Evolutionary conservation across 2,888 invertebrate genomes (phyloP).

Genomic region (Magallana nippona): DNA sequence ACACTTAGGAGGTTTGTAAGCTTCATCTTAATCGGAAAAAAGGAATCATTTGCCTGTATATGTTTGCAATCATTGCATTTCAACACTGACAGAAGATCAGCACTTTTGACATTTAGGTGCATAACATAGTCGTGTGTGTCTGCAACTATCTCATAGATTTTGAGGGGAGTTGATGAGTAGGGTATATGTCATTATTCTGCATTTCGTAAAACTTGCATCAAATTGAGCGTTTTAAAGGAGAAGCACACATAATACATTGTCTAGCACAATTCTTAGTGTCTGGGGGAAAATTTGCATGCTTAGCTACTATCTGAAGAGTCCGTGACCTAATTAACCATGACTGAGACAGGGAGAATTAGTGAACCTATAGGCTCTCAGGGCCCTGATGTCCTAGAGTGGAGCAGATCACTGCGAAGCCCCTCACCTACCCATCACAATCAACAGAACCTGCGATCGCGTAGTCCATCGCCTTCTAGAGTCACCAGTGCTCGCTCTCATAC

Average conservation of each 20-base stretch:
- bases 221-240: neutral
- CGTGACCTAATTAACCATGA: slow-evolving; percentile 35
- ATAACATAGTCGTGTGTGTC: slow-evolving; percentile 17
- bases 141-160: neutral
- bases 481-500: slow-evolving; percentile 45
- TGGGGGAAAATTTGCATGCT: neutral
- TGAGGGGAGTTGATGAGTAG: neutral
- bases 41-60: neutral
- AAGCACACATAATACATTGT: neutral
- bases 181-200: neutral
- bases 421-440: slow-evolving; percentile 57
- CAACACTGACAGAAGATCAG: slow-evolving; percentile 21
- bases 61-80: slow-evolving; percentile 26
- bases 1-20: slow-evolving; percentile 58
- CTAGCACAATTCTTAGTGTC: neutral
- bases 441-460: slow-evolving; percentile 62
- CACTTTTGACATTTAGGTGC: slow-evolving; percentile 7
- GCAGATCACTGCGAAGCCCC: slow-evolving; percentile 66
- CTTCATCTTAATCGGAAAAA: neutral
- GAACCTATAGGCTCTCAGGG: slow-evolving; percentile 66
- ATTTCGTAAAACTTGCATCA: neutral
- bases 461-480: slow-evolving; percentile 64
- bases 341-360: slow-evolving; percentile 58
- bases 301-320: neutral
- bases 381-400: slow-evolving; percentile 72